Percentiles rank a stretch among this genome's conserved stretches.
These are phyloP conservation scores for Hydractinia echinata DNA, from an alignment of 30 jellyfish, hydroid and myxozoan genomes.

Conservation along the genomic window DNA sequence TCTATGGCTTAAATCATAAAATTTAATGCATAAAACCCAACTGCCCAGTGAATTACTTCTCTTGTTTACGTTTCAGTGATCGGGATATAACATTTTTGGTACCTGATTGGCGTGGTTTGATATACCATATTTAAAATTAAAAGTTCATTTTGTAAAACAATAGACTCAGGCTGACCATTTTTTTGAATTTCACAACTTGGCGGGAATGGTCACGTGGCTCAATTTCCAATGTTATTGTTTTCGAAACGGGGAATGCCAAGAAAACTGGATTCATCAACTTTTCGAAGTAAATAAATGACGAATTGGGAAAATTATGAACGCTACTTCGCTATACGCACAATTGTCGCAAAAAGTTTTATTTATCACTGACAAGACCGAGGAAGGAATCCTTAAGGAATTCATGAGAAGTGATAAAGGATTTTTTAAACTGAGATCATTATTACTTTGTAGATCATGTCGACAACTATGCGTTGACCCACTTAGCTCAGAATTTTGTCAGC, in stretches of 20 bases:
- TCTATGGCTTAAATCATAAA: too few relatives aligned
- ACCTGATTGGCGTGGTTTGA: too few relatives aligned
- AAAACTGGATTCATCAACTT: too few relatives aligned
- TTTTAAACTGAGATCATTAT: slow-evolving; percentile 48
- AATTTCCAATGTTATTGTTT: not conserved
- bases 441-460: slow-evolving; percentile 72
- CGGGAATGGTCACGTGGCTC: slow-evolving; percentile 33
- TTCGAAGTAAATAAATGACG: not conserved
- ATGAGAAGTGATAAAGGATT: slow-evolving; percentile 22
- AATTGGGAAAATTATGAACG: slow-evolving; percentile 20
- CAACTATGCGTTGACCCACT: slow-evolving; percentile 46
- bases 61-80: too few relatives aligned
- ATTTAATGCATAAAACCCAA: too few relatives aligned
- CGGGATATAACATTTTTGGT: too few relatives aligned
- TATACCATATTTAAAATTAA: too few relatives aligned
- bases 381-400: slow-evolving; percentile 3
- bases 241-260: not conserved
- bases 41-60: too few relatives aligned
- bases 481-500: slow-evolving; percentile 58
- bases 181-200: not conserved
- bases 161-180: not conserved
- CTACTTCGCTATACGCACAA: slow-evolving; percentile 31
- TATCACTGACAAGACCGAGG: slow-evolving; percentile 15
- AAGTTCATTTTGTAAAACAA: too few relatives aligned
- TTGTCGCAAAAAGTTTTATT: slow-evolving; percentile 20